Conservation (phyloP, 2,113 vertebrate species). For the Heterotilapia buettikoferi region DNA sequence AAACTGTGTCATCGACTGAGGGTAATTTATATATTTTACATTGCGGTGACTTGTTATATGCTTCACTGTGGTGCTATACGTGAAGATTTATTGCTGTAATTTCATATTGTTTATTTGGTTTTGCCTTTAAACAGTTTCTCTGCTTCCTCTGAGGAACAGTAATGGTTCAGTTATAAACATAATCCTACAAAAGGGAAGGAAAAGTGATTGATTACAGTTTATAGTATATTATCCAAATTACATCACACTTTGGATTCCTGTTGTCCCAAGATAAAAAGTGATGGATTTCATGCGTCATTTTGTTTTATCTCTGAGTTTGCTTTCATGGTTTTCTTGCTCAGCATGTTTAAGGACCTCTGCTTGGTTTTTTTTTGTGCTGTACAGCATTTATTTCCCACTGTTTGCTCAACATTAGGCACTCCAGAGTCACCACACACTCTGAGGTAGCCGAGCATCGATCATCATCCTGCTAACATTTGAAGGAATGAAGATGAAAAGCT, state of each 20-base stretch:
- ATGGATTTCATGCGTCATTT: neutral
- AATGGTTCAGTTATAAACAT: neutral
- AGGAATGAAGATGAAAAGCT: neutral
- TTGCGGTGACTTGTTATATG: neutral
- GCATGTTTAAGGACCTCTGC: neutral
- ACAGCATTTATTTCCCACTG: neutral
- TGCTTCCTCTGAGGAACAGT: neutral
- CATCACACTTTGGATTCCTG: neutral
- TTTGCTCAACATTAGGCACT: neutral
- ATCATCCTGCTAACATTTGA: neutral
- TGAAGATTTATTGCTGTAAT: neutral
- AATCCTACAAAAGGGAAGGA: neutral
- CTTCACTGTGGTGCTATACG: neutral
- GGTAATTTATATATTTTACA: neutral
- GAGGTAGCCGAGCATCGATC: neutral
- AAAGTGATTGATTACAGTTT: neutral
- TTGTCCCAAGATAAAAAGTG: neutral
- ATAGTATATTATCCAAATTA: neutral
- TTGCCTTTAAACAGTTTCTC: neutral
- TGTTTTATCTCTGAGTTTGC: neutral
- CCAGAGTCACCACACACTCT: neutral
- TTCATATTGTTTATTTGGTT: neutral
- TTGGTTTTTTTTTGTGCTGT: neutral
- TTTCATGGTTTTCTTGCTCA: neutral
- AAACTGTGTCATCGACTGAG: rapidly evolving